These are phyloP conservation scores for Lithophane leautieri DNA, from an alignment of 2,888 invertebrate genomes.

Conservation along the genomic window DNA sequence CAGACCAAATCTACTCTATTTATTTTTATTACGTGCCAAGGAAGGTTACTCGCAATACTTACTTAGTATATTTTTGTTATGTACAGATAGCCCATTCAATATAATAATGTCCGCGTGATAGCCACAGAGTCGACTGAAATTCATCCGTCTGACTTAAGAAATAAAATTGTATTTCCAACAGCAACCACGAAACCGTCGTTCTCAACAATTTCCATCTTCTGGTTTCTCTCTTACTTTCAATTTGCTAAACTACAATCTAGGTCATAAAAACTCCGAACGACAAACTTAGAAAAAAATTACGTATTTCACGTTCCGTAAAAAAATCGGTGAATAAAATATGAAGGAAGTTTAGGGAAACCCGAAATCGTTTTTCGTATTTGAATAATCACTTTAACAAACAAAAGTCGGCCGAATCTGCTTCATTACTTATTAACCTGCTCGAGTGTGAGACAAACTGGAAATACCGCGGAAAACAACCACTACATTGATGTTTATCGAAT, in stretches of 20 bases:
- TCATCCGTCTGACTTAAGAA: conserved; percentile 46
- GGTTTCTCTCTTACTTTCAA: conserved; percentile 49
- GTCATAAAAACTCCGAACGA: conserved; percentile 66
- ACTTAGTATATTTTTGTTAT: conserved; percentile 66
- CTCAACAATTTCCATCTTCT: conserved; percentile 48
- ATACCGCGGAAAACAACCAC: conserved; percentile 58
- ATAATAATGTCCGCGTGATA: conserved; percentile 67
- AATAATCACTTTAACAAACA: conserved; percentile 90
- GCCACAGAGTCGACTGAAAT: conserved; percentile 48
- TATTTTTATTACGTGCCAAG: conserved; percentile 68
- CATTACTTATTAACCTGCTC: conserved; percentile 89
- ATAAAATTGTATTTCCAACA: conserved; percentile 54
- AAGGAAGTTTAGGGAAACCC: conserved; percentile 88
- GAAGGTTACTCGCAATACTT: conserved; percentile 62
- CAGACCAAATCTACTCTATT: conserved; percentile 62
- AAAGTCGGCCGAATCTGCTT: conserved; percentile 86
- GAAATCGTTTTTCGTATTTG: conserved; percentile 90
- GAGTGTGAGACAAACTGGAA: conserved; percentile 79
- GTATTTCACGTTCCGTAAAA: conserved; percentile 85
- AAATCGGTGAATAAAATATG: conserved; percentile 90
- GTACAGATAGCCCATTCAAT: conserved; percentile 66
- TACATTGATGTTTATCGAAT: conserved; percentile 62
- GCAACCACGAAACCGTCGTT: conserved; percentile 12
- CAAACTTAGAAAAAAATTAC: conserved; percentile 84
- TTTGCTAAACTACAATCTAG: conserved; percentile 60